Percentiles rank a stretch among this genome's conserved stretches.
phyloP scores from a whole-genome alignment of 2,888 invertebrate species.

The Acanthoscelides obtectus region DNA sequence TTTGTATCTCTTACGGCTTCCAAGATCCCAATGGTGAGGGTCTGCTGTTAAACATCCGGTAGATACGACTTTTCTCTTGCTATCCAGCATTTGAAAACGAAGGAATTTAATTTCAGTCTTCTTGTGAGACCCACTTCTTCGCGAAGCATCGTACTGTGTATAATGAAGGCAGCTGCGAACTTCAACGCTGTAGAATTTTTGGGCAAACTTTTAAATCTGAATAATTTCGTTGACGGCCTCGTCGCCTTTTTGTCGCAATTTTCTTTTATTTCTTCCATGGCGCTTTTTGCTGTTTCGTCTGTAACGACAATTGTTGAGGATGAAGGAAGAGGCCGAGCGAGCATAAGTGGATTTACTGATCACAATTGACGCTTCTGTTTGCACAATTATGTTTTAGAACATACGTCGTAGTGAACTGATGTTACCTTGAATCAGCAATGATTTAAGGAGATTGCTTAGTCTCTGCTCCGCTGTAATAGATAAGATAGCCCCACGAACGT shows the following conservation, averaged over 20 bases:
- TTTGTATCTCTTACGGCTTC: too few species aligned
- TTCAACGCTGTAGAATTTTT: background rate
- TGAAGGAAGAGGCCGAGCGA: background rate
- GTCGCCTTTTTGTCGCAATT: background rate
- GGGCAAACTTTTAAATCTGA: background rate
- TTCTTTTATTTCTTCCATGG: background rate
- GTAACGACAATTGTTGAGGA: background rate
- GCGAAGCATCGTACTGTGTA: background rate
- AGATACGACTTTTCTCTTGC: too few species aligned
- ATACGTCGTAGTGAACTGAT: too few species aligned
- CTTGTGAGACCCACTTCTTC: background rate
- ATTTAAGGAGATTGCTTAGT: too few species aligned
- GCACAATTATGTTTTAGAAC: too few species aligned
- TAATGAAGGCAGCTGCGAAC: background rate
- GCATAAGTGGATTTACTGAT: background rate
- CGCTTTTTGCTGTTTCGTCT: background rate
- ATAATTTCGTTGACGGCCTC: background rate
- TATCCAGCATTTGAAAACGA: background rate
- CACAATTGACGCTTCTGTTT: background rate
- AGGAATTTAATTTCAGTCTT: background rate
- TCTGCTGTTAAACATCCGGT: too few species aligned
- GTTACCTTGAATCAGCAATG: too few species aligned
- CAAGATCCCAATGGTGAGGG: too few species aligned
- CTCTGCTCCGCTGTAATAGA: too few species aligned
- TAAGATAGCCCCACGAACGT: too few species aligned